These are phyloP conservation scores for Amia ocellicauda DNA, from an alignment of 2,113 vertebrate genomes.

Conservation along the genomic window DNA sequence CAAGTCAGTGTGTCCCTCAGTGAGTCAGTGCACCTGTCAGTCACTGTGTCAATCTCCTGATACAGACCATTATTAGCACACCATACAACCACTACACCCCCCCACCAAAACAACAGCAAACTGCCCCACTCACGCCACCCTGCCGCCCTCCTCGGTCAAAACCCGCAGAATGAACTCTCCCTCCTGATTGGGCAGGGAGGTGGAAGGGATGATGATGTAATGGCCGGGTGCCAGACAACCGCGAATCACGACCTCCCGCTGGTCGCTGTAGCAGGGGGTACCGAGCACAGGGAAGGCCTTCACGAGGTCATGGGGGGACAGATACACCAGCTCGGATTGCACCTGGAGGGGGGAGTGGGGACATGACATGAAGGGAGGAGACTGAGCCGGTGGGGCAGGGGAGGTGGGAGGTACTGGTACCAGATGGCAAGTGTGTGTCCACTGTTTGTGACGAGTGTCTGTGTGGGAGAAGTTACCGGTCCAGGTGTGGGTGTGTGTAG, in stretches of 20 bases:
- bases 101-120: too few relatives aligned
- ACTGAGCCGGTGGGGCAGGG: too few relatives aligned
- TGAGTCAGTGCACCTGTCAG: too few relatives aligned
- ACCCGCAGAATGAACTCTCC: slow-evolving; percentile 64
- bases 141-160: slow-evolving; percentile 56
- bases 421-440: too few relatives aligned
- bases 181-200: slow-evolving; percentile 40
- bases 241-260: slow-evolving; percentile 55
- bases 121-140: slow-evolving; percentile 49
- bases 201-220: slow-evolving; percentile 65
- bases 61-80: too few relatives aligned
- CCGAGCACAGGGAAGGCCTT: slow-evolving; percentile 23
- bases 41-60: too few relatives aligned
- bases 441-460: too few relatives aligned
- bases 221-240: slow-evolving; percentile 48
- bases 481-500: not conserved
- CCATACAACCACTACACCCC: too few relatives aligned
- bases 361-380: too few relatives aligned
- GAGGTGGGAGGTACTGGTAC: too few relatives aligned
- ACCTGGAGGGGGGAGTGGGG: slow-evolving; percentile 48
- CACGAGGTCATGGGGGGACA: slow-evolving; percentile 45
- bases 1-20: not conserved
- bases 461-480: too few relatives aligned
- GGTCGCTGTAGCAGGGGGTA: slow-evolving; percentile 19
- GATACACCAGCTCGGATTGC: slow-evolving; percentile 5